Evolutionary conservation across 2,888 invertebrate species (phyloP).

Genomic region (Folsomia manolachei): DNA sequence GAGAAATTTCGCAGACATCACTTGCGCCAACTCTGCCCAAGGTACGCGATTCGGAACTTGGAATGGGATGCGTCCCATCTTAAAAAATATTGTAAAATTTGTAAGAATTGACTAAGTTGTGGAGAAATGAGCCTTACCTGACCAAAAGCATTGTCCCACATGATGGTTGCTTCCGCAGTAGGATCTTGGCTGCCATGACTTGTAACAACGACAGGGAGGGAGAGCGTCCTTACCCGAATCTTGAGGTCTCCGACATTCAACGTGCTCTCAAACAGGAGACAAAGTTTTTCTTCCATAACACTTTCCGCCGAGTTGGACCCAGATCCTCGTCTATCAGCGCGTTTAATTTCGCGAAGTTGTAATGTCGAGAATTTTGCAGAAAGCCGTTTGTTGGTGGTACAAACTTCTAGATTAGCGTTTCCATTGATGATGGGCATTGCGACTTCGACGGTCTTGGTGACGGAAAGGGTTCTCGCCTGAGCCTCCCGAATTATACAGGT

Average conservation of each 20-base stretch:
- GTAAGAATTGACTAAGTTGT: no score
- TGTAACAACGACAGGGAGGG: slow-evolving; percentile 37
- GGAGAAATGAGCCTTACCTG: no score
- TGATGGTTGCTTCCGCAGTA: slow-evolving; percentile 33
- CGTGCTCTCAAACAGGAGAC: slow-evolving; percentile 26
- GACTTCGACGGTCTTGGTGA: slow-evolving; percentile 1
- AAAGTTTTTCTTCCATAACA: slow-evolving; percentile 45
- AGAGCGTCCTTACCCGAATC: slow-evolving; percentile 30
- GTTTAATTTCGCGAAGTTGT: slow-evolving; percentile 31
- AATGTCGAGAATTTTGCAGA: slow-evolving; percentile 27
- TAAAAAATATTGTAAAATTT: slow-evolving; percentile 27
- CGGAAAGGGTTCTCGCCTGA: slow-evolving; percentile 23
- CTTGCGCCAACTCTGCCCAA: slow-evolving; percentile 30
- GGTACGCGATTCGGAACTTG: slow-evolving; percentile 31
- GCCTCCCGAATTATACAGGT: slow-evolving; percentile 33
- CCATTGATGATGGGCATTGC: slow-evolving; percentile 31
- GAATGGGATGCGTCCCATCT: slow-evolving; percentile 31
- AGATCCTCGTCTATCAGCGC: slow-evolving; percentile 32
- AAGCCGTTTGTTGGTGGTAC: slow-evolving; percentile 23
- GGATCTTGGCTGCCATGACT: slow-evolving; percentile 43
- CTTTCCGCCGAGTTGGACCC: slow-evolving; percentile 22
- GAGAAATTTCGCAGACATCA: slow-evolving; percentile 28
- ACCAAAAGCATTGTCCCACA: slow-evolving; percentile 36
- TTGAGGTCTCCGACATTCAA: slow-evolving; percentile 32
- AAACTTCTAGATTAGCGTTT: slow-evolving; percentile 25